Conservation (phyloP, 2,113 vertebrate species). For the Scortum barcoo region DNA sequence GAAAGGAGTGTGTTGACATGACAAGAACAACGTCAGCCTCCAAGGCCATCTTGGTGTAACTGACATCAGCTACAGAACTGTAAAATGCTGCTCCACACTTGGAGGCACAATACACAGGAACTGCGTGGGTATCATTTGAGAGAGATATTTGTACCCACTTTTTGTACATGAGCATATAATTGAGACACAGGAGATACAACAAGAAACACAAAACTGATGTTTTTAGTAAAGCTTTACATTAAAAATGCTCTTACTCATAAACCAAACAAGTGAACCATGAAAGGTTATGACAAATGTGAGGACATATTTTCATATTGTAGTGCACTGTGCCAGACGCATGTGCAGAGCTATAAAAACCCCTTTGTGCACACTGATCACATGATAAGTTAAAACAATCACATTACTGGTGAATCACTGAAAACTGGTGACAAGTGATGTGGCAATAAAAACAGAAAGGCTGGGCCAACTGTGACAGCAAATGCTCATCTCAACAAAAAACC, state of each 20-base stretch:
- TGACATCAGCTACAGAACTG: constrained; percentile 9
- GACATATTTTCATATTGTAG: background rate
- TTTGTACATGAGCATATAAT: background rate
- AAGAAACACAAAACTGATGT: background rate
- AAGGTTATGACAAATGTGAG: background rate
- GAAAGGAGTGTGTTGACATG: background rate
- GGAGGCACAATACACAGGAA: background rate
- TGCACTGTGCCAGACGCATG: background rate
- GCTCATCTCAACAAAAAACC: background rate
- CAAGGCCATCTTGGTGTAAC: background rate
- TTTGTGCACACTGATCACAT: constrained; percentile 9
- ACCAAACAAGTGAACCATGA: background rate
- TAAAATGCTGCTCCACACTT: background rate
- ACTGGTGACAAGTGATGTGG: background rate
- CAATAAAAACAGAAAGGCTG: background rate
- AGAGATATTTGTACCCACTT: background rate
- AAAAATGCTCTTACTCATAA: background rate
- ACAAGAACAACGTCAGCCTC: constrained; percentile 15
- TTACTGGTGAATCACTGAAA: constrained; percentile 8
- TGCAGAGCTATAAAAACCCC: constrained; percentile 14
- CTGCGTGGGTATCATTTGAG: background rate
- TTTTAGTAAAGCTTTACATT: background rate
- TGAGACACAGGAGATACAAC: background rate
- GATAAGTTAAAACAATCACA: constrained; percentile 12
- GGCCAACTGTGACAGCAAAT: background rate